Percentiles rank a stretch among this genome's conserved stretches.
phyloP scores from a whole-genome alignment of 1,140 invertebrate genomes.

The Drosophila obscura region DNA sequence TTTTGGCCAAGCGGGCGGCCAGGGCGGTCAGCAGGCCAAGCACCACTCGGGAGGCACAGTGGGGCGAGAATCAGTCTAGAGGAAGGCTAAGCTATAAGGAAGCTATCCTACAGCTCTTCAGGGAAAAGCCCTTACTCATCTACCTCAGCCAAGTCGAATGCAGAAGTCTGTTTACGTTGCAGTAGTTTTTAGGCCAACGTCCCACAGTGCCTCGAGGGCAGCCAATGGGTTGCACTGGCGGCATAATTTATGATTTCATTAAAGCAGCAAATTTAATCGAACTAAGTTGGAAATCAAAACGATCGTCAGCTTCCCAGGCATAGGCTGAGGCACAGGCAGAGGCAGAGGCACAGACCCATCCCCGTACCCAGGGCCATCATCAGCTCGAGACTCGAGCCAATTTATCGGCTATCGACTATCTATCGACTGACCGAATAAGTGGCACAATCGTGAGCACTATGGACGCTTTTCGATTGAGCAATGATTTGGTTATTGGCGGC shows the following conservation, averaged over 20 bases:
- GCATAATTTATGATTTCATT: conserved; percentile 81
- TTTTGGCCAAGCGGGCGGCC: conserved; percentile 55
- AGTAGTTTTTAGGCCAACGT: conserved; percentile 24
- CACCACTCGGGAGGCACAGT: conserved; percentile 37
- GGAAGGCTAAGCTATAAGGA: too few relatives aligned
- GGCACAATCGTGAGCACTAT: conserved; percentile 74
- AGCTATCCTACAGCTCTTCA: too few relatives aligned
- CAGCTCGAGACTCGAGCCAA: conserved; percentile 48
- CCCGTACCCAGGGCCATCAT: conserved; percentile 29
- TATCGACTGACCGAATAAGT: conserved; percentile 71
- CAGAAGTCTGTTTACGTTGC: not conserved
- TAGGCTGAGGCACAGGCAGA: conserved; percentile 53
- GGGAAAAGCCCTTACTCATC: too few relatives aligned
- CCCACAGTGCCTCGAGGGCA: conserved; percentile 6
- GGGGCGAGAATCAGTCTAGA: not conserved
- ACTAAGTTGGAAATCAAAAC: conserved; percentile 56
- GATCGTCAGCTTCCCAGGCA: conserved; percentile 47
- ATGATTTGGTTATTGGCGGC: conserved; percentile 57
- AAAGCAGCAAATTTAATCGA: conserved; percentile 79
- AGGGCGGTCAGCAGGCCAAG: conserved; percentile 66
- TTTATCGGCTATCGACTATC: conserved; percentile 60
- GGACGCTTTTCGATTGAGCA: conserved; percentile 79
- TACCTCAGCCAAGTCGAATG: too few relatives aligned
- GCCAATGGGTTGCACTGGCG: conserved; percentile 42
- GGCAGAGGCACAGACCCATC: conserved; percentile 25